These are phyloP conservation scores for Dysidea cf. avara DNA, from an alignment of 37 sponge, comb jelly and placozoan genomes.

Conservation along the genomic window DNA sequence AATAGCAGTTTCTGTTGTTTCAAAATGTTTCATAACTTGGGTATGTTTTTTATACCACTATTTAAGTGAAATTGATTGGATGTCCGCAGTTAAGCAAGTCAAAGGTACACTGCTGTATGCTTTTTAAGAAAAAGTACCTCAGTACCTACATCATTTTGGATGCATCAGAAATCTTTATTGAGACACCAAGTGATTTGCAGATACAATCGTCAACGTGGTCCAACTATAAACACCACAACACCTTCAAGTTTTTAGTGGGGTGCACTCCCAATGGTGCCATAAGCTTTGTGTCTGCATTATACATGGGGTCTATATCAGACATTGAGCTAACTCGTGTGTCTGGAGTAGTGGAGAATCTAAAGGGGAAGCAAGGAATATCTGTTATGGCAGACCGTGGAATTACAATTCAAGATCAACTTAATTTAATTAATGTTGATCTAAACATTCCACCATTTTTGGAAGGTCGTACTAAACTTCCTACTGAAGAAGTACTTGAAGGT, in stretches of 20 bases:
- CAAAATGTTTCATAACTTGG: conserved; percentile 21
- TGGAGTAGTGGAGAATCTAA: conserved; percentile 11
- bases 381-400: conserved; percentile 43
- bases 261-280: conserved; percentile 19
- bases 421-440: conserved; percentile 26
- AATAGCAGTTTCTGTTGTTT: conserved; percentile 15
- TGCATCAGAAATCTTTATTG: conserved; percentile 5
- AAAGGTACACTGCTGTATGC: not conserved
- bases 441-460: conserved; percentile 43
- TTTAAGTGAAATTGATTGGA: conserved; percentile 1
- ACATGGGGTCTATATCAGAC: conserved; percentile 30
- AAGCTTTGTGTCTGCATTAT: conserved; percentile 11
- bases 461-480: conserved; percentile 21
- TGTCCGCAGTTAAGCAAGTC: not conserved
- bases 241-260: conserved; percentile 17
- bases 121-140: conserved; percentile 4
- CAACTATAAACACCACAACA: conserved; percentile 19
- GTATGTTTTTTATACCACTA: conserved; percentile 5
- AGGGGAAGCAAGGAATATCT: conserved; percentile 4
- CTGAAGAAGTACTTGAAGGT: conserved; percentile 31
- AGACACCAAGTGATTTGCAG: conserved; percentile 10
- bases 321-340: conserved; percentile 7
- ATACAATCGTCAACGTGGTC: conserved; percentile 5
- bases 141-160: conserved; percentile 16
- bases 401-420: conserved; percentile 24